Evolutionary conservation across 2,797 vertebrate species (phyloP).

Genomic region (Gadopsis marmoratus): DNA sequence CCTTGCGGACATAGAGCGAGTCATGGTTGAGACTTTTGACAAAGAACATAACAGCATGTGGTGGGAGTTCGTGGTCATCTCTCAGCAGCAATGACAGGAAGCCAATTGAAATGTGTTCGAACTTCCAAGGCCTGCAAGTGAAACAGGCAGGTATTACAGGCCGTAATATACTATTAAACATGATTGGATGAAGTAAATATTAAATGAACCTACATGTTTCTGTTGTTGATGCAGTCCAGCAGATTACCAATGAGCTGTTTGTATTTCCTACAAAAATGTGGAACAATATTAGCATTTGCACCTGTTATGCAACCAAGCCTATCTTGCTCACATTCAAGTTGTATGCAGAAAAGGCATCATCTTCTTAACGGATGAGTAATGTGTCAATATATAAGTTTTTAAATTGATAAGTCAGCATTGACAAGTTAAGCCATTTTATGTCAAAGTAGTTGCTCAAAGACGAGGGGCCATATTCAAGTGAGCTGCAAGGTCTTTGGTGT

Average conservation of each 20-base stretch:
- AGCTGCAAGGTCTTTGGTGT: neutral
- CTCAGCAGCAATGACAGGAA: slow-evolving; percentile 94
- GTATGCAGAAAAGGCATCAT: neutral
- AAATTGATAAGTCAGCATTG: neutral
- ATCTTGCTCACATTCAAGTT: neutral
- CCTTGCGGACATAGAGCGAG: slow-evolving; percentile 97
- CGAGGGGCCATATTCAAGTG: neutral
- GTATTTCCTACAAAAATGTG: slow-evolving; percentile 88
- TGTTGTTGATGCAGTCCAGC: slow-evolving; percentile 90
- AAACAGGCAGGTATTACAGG: slow-evolving; percentile 20
- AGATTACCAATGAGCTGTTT: slow-evolving; percentile 90
- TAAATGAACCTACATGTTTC: slow-evolving; percentile 91
- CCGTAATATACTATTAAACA: neutral
- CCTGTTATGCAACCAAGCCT: neutral
- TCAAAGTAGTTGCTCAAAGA: neutral
- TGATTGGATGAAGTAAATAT: neutral
- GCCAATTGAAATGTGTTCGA: slow-evolving; percentile 95
- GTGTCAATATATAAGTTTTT: neutral
- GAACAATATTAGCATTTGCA: slow-evolving; percentile 11
- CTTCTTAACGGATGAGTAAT: neutral
- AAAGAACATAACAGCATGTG: slow-evolving; percentile 91
- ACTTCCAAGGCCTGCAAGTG: slow-evolving; percentile 95
- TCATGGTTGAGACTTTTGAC: slow-evolving; percentile 97
- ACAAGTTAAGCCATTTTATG: neutral
- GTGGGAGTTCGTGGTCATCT: slow-evolving; percentile 92